Base-by-base conservation (phyloP, 2,888 invertebrate genomes). In the Melitaea athalia region DNA sequence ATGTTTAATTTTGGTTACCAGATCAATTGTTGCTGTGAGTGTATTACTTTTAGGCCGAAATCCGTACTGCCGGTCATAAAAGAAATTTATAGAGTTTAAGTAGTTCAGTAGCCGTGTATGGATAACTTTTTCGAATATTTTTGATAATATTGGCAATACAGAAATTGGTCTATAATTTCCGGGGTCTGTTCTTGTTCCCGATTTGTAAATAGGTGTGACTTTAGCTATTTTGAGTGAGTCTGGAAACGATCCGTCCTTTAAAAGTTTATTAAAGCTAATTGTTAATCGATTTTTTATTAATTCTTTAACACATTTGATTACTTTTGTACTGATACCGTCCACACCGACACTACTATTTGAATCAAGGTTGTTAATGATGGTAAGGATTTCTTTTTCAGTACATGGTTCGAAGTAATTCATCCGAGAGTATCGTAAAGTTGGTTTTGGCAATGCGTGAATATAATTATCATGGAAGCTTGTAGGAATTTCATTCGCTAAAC, bases 141-240 rank as follows among this genome's bases (percentile, higher is more conserved):
- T 63, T 47, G 55, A 63, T 6, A 63, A 38, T 31, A 55, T 31
- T 14, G 31, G 63, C 11, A 63, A 55, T 14, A 63, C 45, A 12
- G 55, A 63, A 17, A 63, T 63, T 17, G 63, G 55, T 55, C 63
- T 45, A 33, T 63, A 63, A 45, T 63, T 63, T 33, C 63, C 17
- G 24, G 63, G 45, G n/a, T 63, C 63, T 15, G 14, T 24, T 24
- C 45, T 63, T 10, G 55, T 45, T 31, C 47, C 63, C 24, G 63
- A 43, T 55, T 63, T 63, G 53, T 55, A 63, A n/a, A 55, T 63
- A 24, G 63, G 55, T 11, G 31, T 63, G 5, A 55, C 14, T 31
- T 57, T 63, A 11, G 63, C 55, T n/a, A 63, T 55, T 43, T 55
- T 63, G 10, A 55, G 42, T n/a, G 14, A 17, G 42, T 55, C 42